A percentile compares a stretch with the other conserved stretches of the same genome.
These are phyloP conservation scores for Ceyx melanurus DNA, from an alignment of 2,113 vertebrate genomes.

Conservation along the genomic window DNA sequence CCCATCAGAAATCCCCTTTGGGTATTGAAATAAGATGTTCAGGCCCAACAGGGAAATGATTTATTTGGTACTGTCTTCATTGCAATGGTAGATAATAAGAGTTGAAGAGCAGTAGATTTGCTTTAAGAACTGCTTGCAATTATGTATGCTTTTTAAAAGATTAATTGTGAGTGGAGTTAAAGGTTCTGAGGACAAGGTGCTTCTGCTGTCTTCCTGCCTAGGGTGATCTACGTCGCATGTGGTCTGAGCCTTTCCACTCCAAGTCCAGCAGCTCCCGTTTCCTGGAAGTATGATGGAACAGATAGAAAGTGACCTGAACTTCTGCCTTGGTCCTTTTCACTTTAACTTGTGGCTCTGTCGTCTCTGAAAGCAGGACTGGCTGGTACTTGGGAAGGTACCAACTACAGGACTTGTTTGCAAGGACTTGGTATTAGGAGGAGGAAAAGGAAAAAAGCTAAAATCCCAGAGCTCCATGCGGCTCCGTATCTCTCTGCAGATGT, in stretches of 20 bases:
- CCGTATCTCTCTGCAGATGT: conserved; percentile 3
- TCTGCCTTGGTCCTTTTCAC: conserved; percentile 68
- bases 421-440: conserved; percentile 45
- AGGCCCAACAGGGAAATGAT: neutral
- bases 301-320: conserved; percentile 58
- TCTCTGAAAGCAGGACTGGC: conserved; percentile 71
- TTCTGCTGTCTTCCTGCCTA: conserved; percentile 60
- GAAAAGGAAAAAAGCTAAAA: conserved; percentile 15
- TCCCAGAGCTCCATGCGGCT: neutral
- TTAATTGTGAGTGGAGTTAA: neutral
- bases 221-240: conserved; percentile 98
- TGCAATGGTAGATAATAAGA: neutral
- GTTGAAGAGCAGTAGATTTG: neutral
- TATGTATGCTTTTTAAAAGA: neutral
- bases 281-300: conserved; percentile 97
- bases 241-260: conserved; percentile 98
- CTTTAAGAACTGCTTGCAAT: neutral
- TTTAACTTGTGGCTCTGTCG: conserved; percentile 69
- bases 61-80: neutral
- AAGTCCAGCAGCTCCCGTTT: conserved; percentile 96
- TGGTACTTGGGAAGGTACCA: conserved; percentile 63
- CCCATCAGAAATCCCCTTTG: neutral
- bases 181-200: neutral
- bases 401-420: conserved; percentile 49
- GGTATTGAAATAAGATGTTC: neutral